Evolutionary conservation across 2,888 invertebrate species (phyloP).

Genomic region (Machimus atricapillus): DNA sequence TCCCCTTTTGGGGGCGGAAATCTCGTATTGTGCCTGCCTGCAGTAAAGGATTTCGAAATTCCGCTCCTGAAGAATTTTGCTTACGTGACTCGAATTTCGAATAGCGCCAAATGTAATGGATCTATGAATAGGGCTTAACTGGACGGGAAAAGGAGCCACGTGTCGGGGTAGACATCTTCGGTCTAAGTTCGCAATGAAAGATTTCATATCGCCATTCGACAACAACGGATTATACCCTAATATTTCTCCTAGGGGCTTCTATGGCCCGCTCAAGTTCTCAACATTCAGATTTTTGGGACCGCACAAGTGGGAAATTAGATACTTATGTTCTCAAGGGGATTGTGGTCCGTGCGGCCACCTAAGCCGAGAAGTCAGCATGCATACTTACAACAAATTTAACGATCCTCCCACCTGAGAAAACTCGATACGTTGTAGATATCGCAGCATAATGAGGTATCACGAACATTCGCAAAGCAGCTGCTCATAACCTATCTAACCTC

Average conservation of each 20-base stretch:
- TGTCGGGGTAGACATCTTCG: background rate
- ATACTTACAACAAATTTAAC: background rate
- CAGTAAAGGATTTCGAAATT: constrained; percentile 10
- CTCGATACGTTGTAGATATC: background rate
- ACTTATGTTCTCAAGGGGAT: constrained; percentile 7
- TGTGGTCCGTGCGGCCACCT: background rate
- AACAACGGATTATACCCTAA: background rate
- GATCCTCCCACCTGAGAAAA: background rate
- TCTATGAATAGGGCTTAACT: constrained; percentile 1
- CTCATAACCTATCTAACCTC: background rate
- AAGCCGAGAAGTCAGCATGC: background rate
- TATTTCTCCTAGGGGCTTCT: background rate
- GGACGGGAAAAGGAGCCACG: background rate
- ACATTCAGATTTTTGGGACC: background rate
- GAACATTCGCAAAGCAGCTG: background rate
- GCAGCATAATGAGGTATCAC: no score
- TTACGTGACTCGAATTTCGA: background rate
- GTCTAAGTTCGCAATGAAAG: background rate
- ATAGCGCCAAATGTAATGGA: background rate
- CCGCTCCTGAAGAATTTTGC: background rate
- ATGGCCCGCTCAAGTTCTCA: background rate
- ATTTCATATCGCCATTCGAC: background rate
- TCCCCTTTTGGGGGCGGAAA: background rate
- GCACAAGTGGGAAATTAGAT: background rate
- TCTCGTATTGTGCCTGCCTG: background rate